A percentile compares a stretch with the other conserved stretches of the same genome.
phyloP scores from a whole-genome alignment of 2,888 invertebrate species.

The Cacoxenus indagator region DNA sequence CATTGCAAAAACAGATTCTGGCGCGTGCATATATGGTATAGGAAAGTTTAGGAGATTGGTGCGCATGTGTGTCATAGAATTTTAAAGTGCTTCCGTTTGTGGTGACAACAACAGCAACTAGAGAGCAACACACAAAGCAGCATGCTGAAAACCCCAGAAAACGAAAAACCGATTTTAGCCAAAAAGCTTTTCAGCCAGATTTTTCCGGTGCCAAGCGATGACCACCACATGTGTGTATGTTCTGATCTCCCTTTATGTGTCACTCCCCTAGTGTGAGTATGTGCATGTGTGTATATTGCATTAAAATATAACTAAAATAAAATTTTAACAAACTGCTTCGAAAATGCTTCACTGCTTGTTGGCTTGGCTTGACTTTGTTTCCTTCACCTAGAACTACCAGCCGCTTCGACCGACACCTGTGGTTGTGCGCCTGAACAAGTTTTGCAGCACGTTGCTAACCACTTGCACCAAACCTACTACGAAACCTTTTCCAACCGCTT shows the following conservation, averaged over 20 bases:
- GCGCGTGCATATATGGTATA: neutral
- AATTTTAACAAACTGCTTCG: slow-evolving; percentile 13
- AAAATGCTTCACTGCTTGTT: neutral
- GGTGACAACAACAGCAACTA: slow-evolving; percentile 33
- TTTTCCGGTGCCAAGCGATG: slow-evolving; percentile 19
- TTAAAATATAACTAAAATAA: slow-evolving; percentile 17
- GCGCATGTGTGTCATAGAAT: slow-evolving; percentile 48
- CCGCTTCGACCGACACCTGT: slow-evolving; percentile 48
- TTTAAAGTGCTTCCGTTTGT: slow-evolving; percentile 63
- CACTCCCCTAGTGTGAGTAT: neutral
- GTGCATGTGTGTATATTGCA: neutral
- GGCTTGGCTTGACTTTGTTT: neutral
- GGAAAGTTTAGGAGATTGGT: neutral
- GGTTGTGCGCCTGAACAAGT: slow-evolving; percentile 37
- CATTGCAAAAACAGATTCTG: slow-evolving; percentile 2
- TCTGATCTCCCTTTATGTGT: neutral
- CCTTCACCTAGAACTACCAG: neutral
- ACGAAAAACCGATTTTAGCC: slow-evolving; percentile 34
- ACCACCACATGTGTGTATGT: neutral
- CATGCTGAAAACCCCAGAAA: slow-evolving; percentile 17
- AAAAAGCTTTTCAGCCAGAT: slow-evolving; percentile 21
- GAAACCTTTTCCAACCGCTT: neutral
- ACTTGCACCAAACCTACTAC: neutral
- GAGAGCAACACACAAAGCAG: neutral
- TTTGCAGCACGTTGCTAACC: slow-evolving; percentile 6